A percentile compares a stretch with the other conserved stretches of the same genome.
Conservation (phyloP, 92 coral and sea anemone species). For the Diadumene lineata region DNA sequence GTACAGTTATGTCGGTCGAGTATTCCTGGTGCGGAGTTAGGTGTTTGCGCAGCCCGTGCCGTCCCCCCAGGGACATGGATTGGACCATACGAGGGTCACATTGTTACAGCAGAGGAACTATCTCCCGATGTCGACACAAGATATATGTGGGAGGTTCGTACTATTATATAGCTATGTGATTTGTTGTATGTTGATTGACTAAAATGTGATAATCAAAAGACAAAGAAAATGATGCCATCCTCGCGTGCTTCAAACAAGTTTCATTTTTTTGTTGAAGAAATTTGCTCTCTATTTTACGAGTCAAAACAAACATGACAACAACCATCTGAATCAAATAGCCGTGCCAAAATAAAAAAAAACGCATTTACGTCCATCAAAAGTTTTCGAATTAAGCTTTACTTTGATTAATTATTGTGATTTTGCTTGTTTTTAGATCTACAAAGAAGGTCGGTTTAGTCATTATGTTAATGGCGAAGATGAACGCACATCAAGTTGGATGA, state of each 20-base stretch:
- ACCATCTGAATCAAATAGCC: too few relatives aligned
- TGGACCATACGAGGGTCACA: constrained; percentile 96
- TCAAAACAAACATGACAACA: too few relatives aligned
- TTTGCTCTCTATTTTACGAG: too few relatives aligned
- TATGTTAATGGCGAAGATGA: constrained; percentile 88
- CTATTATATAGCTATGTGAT: too few relatives aligned
- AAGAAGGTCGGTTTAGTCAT: constrained; percentile 90
- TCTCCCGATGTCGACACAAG: constrained; percentile 62
- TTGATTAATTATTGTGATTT: background rate
- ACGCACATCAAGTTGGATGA: constrained; percentile 90
- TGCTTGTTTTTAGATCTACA: constrained; percentile 63
- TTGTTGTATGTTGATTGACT: too few relatives aligned
- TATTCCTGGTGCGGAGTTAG: constrained; percentile 82
- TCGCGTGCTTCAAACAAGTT: too few relatives aligned
- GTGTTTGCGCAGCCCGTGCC: constrained; percentile 92
- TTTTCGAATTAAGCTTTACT: background rate
- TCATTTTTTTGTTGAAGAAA: too few relatives aligned
- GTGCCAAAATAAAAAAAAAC: too few relatives aligned
- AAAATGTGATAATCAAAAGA: too few relatives aligned
- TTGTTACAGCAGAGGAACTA: constrained; percentile 74
- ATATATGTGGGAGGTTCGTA: constrained; percentile 94
- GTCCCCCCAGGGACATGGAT: constrained; percentile 98
- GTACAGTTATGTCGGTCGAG: constrained; percentile 84
- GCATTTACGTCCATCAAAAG: too few relatives aligned
- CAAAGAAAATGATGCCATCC: too few relatives aligned